Evolutionary conservation across 1,140 invertebrate species (phyloP).

Genomic region (Musca vetustissima): DNA sequence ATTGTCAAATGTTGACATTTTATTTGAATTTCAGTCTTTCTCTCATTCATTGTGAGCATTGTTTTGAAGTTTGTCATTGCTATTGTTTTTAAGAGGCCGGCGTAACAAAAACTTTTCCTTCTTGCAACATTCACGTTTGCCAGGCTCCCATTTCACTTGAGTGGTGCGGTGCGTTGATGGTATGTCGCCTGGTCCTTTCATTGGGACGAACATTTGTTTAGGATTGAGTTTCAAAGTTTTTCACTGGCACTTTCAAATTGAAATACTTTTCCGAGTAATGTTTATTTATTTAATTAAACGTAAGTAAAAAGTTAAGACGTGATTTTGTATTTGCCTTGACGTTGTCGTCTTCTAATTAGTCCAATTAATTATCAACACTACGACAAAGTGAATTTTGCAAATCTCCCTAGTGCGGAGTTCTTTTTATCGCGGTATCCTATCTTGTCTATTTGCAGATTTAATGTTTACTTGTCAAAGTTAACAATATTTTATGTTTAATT

Average conservation of each 20-base stretch:
- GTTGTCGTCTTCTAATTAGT: constrained; percentile 1
- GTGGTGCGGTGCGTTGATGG: no score
- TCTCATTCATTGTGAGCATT: neutral
- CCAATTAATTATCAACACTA: constrained; percentile 21
- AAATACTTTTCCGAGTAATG: constrained; percentile 18
- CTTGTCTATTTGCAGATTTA: no score
- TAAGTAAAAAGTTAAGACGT: constrained; percentile 21
- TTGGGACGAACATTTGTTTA: neutral
- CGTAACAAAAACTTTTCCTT: neutral
- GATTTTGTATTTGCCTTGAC: constrained; percentile 3
- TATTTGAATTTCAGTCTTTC: neutral
- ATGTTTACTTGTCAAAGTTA: no score
- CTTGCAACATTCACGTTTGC: no score
- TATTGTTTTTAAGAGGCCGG: no score
- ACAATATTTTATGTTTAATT: no score
- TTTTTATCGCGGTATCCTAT: neutral
- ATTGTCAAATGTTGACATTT: constrained; percentile 21
- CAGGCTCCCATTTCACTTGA: no score
- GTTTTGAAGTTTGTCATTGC: neutral
- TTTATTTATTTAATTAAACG: constrained; percentile 20
- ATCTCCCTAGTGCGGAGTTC: neutral
- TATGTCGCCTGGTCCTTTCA: neutral
- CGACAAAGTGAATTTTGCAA: neutral
- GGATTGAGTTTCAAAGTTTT: constrained; percentile 6
- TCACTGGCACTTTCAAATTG: constrained; percentile 15